phyloP scores from a whole-genome alignment of 2,797 vertebrate genomes.

The Threskiornis aethiopicus region DNA sequence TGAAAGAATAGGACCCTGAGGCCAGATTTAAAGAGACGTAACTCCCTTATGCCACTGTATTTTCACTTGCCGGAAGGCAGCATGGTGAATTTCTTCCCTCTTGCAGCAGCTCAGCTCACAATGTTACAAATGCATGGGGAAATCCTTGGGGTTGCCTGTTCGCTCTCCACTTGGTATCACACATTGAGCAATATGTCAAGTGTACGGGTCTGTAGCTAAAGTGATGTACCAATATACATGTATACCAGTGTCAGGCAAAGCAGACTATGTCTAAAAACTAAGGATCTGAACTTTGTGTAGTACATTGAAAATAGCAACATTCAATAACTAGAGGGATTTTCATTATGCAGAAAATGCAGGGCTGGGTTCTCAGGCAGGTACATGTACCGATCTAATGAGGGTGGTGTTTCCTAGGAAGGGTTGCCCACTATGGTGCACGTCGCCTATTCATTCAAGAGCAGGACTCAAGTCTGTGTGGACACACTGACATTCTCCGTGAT shows the following conservation, averaged over 20 bases:
- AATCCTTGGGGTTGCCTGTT: neutral
- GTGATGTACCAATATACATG: too few relatives aligned
- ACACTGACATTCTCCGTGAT: neutral
- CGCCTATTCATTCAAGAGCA: neutral
- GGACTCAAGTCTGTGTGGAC: neutral
- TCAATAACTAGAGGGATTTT: neutral
- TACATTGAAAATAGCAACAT: neutral
- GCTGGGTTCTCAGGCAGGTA: neutral
- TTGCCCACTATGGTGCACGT: neutral
- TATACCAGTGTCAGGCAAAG: neutral
- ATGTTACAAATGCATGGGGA: neutral
- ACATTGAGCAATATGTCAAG: neutral
- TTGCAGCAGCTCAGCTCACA: neutral
- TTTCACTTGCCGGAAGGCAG: neutral
- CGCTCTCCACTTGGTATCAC: neutral
- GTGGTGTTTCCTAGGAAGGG: neutral
- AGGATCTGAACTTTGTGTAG: neutral
- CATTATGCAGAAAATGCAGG: neutral
- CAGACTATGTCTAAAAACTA: neutral
- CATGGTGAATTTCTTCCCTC: neutral
- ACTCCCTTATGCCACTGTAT: neutral
- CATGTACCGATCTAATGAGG: neutral
- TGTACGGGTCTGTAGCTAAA: accelerated
- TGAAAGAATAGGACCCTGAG: neutral
- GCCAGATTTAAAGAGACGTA: neutral